Base-by-base conservation (phyloP, 2,113 vertebrate species). In the Amblyornis subalaris region DNA sequence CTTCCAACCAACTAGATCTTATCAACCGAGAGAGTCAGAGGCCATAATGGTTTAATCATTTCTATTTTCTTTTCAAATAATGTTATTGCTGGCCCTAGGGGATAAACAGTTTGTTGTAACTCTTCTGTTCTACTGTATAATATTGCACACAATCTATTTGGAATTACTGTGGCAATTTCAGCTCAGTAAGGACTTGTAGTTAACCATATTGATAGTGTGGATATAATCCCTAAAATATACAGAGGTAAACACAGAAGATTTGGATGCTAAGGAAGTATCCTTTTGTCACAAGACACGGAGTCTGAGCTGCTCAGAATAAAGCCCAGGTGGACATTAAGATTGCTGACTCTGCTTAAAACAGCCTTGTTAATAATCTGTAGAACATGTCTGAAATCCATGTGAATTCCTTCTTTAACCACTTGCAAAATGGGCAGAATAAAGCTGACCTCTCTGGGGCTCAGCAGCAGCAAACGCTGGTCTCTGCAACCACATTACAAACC, bases 271-370 rank as follows among this genome's bases (percentile, higher is more conserved):
- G 53, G 47, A 91, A 25, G 48, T 12, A 42, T 7, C 51, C 23
- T 33, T 61, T 19, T 54, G 71, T 21, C 70, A 40, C 25, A 23
- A 5, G 53, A 23, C 62, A 45, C 64, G 36, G 58, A 24, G 35
- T 12, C 31, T 77, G 69, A 89, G 65, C n/a, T 62, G 45, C 58
- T 20, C 42, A 36, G 24, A 26, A 19, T 5, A 62, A 21, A 36
- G 65, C 15, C 13, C 0, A 1, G 36, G 40, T 9, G 42, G 42
- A 9, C 3, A 0, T 8, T 24, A 28, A 58, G 62, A 42, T 24
- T 4, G 1, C 35, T 51, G 50, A 33, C 19, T 53, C 19, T 45
- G 54, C 23, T 62, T 18, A 50, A n/a, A 4, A 9, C 10, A 67
- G 24, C 8, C 48, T 5, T 47, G 38, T 25, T 29, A 80, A 38